Conservation (phyloP, 2,888 invertebrate species). For the Julus scandinavius region DNA sequence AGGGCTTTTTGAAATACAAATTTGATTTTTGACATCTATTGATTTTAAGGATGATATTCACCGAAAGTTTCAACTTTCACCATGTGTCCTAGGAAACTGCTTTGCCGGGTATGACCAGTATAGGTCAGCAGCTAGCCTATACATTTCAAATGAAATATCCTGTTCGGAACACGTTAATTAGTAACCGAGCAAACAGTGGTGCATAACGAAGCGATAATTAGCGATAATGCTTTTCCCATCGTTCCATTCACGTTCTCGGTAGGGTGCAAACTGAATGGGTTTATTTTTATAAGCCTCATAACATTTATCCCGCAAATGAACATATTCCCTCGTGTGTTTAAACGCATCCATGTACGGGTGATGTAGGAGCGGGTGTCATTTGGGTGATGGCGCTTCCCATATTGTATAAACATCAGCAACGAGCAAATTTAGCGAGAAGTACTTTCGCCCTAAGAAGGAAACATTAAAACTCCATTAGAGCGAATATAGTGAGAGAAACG, state of each 20-base stretch:
- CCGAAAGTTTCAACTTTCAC: too few species aligned
- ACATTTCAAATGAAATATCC: background rate
- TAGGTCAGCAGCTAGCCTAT: too few species aligned
- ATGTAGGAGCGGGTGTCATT: background rate
- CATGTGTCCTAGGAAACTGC: too few species aligned
- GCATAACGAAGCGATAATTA: background rate
- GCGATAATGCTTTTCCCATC: background rate
- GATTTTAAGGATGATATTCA: too few species aligned
- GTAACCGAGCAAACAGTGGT: background rate
- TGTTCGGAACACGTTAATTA: background rate
- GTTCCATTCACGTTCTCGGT: background rate
- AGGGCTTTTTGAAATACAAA: too few species aligned
- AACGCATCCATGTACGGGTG: background rate
- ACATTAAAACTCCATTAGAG: slow-evolving; percentile 39
- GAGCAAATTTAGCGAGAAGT: slow-evolving; percentile 12
- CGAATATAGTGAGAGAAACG: slow-evolving; percentile 19
- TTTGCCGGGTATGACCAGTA: too few species aligned
- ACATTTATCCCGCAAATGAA: background rate
- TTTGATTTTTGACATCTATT: too few species aligned
- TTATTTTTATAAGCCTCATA: background rate
- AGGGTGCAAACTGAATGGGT: background rate
- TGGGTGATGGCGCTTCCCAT: background rate
- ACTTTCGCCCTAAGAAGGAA: slow-evolving; percentile 8
- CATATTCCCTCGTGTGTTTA: background rate
- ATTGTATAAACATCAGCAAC: slow-evolving; percentile 16